phyloP scores from a whole-genome alignment of 2,888 invertebrate species.

The Ormia ochracea region DNA sequence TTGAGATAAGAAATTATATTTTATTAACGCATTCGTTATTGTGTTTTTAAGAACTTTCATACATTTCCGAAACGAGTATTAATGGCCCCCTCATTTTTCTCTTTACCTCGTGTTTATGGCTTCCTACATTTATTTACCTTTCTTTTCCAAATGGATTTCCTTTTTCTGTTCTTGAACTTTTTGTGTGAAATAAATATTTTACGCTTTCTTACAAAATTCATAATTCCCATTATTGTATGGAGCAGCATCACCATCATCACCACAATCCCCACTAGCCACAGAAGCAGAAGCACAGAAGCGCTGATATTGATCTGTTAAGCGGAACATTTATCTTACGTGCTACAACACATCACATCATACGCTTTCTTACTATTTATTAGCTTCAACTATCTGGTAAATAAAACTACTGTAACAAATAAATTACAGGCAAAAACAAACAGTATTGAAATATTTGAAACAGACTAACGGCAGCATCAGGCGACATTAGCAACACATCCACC shows the following conservation, averaged over 20 bases:
- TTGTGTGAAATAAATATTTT: conserved; percentile 44
- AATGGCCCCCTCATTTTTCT: conserved; percentile 33
- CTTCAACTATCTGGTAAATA: neutral
- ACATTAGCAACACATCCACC: conserved; percentile 22
- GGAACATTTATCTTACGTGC: conserved; percentile 25
- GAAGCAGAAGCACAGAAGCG: neutral
- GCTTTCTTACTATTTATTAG: conserved; percentile 17
- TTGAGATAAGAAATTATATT: conserved; percentile 31
- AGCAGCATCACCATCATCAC: too few species aligned
- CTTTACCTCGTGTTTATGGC: neutral
- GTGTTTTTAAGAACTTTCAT: conserved; percentile 8
- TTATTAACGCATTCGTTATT: conserved; percentile 52
- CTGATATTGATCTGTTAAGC: conserved; percentile 53
- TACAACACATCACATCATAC: conserved; percentile 37
- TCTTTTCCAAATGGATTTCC: neutral
- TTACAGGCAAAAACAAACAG: neutral
- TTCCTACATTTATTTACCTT: neutral
- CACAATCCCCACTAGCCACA: conserved; percentile 52
- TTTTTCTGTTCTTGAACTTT: neutral
- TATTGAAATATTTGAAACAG: conserved; percentile 12
- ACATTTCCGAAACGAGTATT: conserved; percentile 3
- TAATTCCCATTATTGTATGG: conserved; percentile 54
- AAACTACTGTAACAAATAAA: conserved; percentile 24
- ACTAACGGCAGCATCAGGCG: conserved; percentile 25
- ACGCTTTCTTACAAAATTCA: conserved; percentile 42